A percentile compares a stretch with the other conserved stretches of the same genome.
Evolutionary conservation across 1,140 invertebrate genomes (phyloP).

Genomic region (Carcinoscorpius rotundicauda): DNA sequence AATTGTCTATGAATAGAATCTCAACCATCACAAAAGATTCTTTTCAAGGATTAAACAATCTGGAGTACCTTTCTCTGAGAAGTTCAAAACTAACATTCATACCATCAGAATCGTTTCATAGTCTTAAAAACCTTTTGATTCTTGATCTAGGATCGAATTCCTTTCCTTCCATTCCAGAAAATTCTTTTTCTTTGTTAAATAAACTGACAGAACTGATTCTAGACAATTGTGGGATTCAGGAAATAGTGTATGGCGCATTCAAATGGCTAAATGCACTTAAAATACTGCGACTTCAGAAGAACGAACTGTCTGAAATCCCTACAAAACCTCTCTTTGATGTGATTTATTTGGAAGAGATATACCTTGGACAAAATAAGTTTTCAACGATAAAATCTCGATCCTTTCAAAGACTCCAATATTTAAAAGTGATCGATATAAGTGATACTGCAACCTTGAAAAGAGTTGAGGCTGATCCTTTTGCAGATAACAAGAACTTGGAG

Average conservation of each 20-base stretch:
- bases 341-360: conserved; percentile 21
- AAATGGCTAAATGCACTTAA: conserved; percentile 56
- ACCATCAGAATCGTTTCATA: conserved; percentile 48
- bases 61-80: conserved; percentile 66
- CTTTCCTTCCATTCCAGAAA: conserved; percentile 47
- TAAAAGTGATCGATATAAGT: conserved; percentile 26
- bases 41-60: conserved; percentile 56
- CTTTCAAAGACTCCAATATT: conserved; percentile 21
- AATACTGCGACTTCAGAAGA: conserved; percentile 61
- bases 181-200: conserved; percentile 44
- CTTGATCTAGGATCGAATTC: conserved; percentile 69
- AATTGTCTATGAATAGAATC: conserved; percentile 75
- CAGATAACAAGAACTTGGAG: conserved; percentile 44
- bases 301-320: conserved; percentile 56
- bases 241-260: conserved; percentile 60
- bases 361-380: conserved; percentile 23
- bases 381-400: conserved; percentile 12
- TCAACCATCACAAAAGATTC: conserved; percentile 60
- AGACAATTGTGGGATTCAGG: conserved; percentile 60
- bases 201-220: conserved; percentile 61
- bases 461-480: conserved; percentile 31
- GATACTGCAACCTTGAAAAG: conserved; percentile 27
- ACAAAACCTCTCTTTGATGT: conserved; percentile 57
- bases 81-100: conserved; percentile 61
- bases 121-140: conserved; percentile 42